These are phyloP conservation scores for Patella pellucida DNA, from an alignment of 2,888 invertebrate species.

Conservation along the genomic window DNA sequence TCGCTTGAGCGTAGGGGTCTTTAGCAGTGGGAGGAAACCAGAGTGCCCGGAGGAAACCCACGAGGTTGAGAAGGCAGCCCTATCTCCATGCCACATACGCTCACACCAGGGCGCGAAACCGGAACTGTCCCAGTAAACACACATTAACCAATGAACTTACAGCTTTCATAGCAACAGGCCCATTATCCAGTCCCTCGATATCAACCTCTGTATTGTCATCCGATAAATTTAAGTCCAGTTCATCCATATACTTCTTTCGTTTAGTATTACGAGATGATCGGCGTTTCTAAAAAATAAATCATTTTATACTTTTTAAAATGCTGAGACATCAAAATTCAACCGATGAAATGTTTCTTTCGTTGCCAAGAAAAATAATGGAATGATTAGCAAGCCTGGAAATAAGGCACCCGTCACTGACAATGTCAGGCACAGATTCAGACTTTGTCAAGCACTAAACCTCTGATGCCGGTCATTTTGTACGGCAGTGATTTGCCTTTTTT, in stretches of 20 bases:
- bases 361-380: neutral
- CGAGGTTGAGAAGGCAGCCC: too few species aligned
- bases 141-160: slow-evolving; percentile 27
- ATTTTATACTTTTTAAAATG: neutral
- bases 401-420: too few species aligned
- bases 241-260: slow-evolving; percentile 70
- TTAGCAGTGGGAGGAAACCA: too few species aligned
- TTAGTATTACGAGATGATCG: slow-evolving; percentile 70
- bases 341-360: neutral
- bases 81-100: too few species aligned
- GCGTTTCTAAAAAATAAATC: slow-evolving; percentile 62
- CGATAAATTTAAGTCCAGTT: slow-evolving; percentile 66
- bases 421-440: too few species aligned
- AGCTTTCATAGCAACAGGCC: slow-evolving; percentile 43
- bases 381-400: too few species aligned
- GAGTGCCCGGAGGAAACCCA: too few species aligned
- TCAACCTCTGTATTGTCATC: slow-evolving; percentile 64
- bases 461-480: too few species aligned
- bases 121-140: neutral
- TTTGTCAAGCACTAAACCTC: too few species aligned
- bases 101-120: too few species aligned
- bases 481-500: too few species aligned
- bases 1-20: too few species aligned
- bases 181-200: slow-evolving; percentile 35
- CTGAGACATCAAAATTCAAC: neutral